Evolutionary conservation across 2,113 vertebrate genomes (phyloP).

Genomic region (Megaceryle torquata): DNA sequence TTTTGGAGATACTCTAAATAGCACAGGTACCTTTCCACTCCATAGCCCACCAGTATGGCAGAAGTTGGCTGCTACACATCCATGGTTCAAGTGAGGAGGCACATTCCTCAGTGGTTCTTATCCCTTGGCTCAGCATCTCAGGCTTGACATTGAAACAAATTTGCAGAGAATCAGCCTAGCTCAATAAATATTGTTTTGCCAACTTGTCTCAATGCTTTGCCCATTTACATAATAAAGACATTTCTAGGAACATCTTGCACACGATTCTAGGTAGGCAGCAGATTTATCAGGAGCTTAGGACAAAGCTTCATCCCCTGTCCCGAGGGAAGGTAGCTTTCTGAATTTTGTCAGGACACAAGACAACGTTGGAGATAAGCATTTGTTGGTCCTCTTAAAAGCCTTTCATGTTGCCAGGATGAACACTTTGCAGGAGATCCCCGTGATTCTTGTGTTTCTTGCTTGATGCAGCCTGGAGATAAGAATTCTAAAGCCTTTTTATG

Average conservation of each 20-base stretch:
- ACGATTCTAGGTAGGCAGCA: neutral
- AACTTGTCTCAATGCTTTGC: neutral
- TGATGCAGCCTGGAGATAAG: neutral
- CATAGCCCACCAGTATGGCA: neutral
- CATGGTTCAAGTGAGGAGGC: accelerated
- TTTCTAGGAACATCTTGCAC: neutral
- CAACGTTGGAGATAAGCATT: neutral
- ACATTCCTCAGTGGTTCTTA: neutral
- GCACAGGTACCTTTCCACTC: neutral
- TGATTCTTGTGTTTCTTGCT: neutral
- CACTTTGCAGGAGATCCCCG: neutral
- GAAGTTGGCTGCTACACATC: neutral
- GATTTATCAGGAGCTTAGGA: neutral
- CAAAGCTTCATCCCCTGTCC: neutral
- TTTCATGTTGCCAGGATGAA: neutral
- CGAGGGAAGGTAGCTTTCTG: neutral
- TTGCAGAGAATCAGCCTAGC: neutral
- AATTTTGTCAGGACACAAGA: neutral
- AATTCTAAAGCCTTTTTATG: neutral
- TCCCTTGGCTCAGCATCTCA: neutral
- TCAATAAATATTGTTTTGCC: neutral
- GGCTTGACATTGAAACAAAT: neutral
- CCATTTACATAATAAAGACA: neutral
- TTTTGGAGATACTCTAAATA: neutral
- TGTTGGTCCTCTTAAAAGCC: neutral